Percentiles rank a stretch among this genome's conserved stretches.
phyloP scores from a whole-genome alignment of 2,797 vertebrate genomes.

The Tangara arthus region DNA sequence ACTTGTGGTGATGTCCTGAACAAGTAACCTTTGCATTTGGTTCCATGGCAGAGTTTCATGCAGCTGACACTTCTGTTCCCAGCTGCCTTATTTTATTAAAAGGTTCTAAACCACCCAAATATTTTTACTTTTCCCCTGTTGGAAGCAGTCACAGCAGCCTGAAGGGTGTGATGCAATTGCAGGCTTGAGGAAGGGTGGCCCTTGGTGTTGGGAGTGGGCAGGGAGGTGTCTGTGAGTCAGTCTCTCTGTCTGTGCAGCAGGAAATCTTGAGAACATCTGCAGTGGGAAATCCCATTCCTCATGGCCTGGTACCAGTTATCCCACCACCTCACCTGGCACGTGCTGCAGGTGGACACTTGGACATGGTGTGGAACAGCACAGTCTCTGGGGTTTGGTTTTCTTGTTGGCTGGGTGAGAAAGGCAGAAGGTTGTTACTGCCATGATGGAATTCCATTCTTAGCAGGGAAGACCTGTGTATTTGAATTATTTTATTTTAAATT shows the following conservation, averaged over 20 bases:
- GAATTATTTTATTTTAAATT: background rate
- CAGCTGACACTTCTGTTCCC: background rate
- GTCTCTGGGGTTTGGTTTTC: background rate
- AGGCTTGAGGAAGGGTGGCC: background rate
- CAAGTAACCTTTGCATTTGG: background rate
- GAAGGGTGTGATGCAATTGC: background rate
- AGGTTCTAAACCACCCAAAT: background rate
- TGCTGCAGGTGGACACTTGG: background rate
- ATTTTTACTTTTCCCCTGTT: background rate
- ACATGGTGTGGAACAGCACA: background rate
- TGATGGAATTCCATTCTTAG: background rate
- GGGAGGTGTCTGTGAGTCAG: conserved; percentile 44
- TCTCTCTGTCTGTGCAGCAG: background rate
- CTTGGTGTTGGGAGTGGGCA: background rate
- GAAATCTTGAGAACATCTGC: conserved; percentile 20
- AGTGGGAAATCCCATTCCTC: background rate
- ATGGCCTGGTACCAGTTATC: background rate
- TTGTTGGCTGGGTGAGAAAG: background rate
- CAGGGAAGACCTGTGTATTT: background rate
- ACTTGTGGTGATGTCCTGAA: background rate
- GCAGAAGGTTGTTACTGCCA: background rate
- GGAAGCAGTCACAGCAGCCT: background rate
- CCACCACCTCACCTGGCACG: background rate
- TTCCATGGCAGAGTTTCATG: background rate
- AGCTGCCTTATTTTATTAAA: background rate